Base-by-base conservation (phyloP, 53 echinoderm and acorn worm species). In the Echinarachnius parma region DNA sequence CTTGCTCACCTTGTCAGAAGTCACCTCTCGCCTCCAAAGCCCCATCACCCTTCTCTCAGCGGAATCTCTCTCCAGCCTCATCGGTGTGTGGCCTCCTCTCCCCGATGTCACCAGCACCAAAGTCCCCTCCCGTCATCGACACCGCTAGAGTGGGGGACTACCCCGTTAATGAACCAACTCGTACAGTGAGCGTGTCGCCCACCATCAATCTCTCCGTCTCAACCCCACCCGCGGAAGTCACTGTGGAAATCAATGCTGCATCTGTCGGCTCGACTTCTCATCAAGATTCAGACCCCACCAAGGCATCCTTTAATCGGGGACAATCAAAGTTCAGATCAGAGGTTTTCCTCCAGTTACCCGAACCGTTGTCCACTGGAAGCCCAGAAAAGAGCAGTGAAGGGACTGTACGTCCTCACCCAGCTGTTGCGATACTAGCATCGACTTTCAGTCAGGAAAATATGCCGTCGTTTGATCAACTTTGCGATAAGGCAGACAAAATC, bases 401-500 rank as follows among this genome's bases (percentile, higher is more conserved):
- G 1, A 72, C 35, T 15, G 42, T 72, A 15, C 35, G 56, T 57
- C 74, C 74, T 0, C 4, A 4, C 20, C 42, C 74, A 25, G 42
- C 56, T 8, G 28, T 9, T 25, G 35, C 37, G 26, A 57, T 37
- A 5, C 74, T 50, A 5, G 25, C 54, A 26, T 64, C 55, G 7
- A 19, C 64, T 4, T 13, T 19, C 0, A 53, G 64, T 35, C 50
- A 53, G 8, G 78, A 78, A 37, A 37, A 53, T 39, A 75, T 48
- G 66, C 84, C 89, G n/a, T 82, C 92, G 28, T 87, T 87, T 37
- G 92, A 92, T 28, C 78, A 92, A 21, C 86, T 92, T 5, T 92
- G 83, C 45, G 64, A 63, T 62, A 86, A 87, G 75, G 92, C 92
- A 25, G 82, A 82, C 21, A 80, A 55, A 2, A 84, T 92, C 2